Base-by-base conservation (phyloP, 2,113 vertebrate species). In the Crotalus tigris region DNA sequence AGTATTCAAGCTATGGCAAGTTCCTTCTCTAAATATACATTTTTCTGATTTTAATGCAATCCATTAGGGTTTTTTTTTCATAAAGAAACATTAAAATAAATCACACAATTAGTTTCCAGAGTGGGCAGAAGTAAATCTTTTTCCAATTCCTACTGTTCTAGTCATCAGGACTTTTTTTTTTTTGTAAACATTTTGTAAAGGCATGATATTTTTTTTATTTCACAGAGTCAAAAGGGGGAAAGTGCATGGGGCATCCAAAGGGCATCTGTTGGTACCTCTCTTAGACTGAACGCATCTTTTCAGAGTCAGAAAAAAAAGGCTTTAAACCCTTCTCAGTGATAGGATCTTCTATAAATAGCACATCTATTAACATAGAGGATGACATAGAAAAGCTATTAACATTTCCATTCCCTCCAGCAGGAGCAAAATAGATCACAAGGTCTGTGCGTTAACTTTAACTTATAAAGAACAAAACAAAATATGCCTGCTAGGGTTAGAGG, bases 291-390 rank as follows among this genome's bases (percentile, higher is more conserved):
- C 69, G n/a, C 21, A 26, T 92, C 92, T 39, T 87, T 92, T 93
- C 69, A 94, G 89, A 93, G 49, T 91, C 91, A 94, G 92, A 90
- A 24, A 95, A 95, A 92, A 92, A 85, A 23, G 58, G 10, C 87
- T 64, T 92, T 21, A 26, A 87, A 95, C 93, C 96, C 92, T 24
- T 1, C 94, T 96, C 94, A 96, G 93, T 94, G 96, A 95, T 94
- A 94, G 39, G 13, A 93, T 93, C 93, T 95, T 96, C 96, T 97
- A 96, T 96, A 96, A 96, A 97, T 96, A 97, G 95, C 69, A 21
- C 88, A 57, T 93, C 88, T 95, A 97, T 97, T 97, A 96, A 97
- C 94, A 94, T 90, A 89, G 89, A 94, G 93, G 86, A 51, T 88
- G 49, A 95, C 92, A 95, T 92, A 29, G 24, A 96, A 21, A 94